Evolutionary conservation across 2,888 invertebrate species (phyloP).

Genomic region (Ischnura elegans): DNA sequence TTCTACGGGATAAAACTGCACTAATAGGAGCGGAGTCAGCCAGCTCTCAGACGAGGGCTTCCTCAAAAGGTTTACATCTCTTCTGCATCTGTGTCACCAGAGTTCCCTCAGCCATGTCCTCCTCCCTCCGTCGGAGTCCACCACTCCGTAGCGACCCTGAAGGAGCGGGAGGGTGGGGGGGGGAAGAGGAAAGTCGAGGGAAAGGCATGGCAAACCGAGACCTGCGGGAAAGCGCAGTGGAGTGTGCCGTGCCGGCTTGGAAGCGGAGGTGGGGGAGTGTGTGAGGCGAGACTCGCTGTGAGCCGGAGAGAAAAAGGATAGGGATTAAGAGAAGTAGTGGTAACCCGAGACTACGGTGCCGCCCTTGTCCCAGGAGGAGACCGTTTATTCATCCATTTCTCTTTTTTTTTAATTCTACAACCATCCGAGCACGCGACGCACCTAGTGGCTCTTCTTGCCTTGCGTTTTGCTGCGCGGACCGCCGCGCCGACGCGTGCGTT

Average conservation of each 20-base stretch:
- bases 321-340: background rate
- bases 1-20: too few species aligned
- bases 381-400: background rate
- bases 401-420: too few species aligned
- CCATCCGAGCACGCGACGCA: slow-evolving; percentile 16
- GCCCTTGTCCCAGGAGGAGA: background rate
- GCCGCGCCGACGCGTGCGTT: background rate
- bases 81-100: too few species aligned
- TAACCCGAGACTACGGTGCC: background rate
- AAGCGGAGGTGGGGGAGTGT: background rate
- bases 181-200: background rate
- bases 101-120: too few species aligned
- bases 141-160: too few species aligned
- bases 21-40: too few species aligned
- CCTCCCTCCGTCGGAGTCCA: too few species aligned
- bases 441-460: too few species aligned
- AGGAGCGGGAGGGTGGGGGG: too few species aligned
- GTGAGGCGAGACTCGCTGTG: background rate
- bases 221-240: background rate
- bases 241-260: too few species aligned
- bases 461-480: background rate
- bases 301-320: background rate
- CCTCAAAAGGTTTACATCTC: too few species aligned
- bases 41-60: too few species aligned
- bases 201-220: background rate